phyloP scores from a whole-genome alignment of 2,113 vertebrate genomes.

The Gopherus flavomarginatus region DNA sequence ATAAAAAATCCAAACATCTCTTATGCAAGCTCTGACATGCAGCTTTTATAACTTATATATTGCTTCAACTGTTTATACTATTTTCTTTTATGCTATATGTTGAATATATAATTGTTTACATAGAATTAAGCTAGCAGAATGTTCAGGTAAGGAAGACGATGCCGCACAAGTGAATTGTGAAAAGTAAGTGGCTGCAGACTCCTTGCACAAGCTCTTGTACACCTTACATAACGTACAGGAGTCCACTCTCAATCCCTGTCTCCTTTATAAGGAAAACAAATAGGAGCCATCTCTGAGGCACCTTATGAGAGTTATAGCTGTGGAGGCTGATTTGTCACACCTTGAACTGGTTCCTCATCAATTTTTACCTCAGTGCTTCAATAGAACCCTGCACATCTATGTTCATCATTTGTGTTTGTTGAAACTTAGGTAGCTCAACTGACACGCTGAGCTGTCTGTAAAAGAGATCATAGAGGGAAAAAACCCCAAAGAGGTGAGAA shows the following conservation, averaged over 20 bases:
- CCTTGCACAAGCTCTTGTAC: too few relatives aligned
- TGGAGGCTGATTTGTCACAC: background rate
- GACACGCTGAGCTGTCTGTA: background rate
- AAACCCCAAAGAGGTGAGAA: background rate
- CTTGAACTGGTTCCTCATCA: background rate
- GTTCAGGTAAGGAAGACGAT: background rate
- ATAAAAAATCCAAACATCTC: too few relatives aligned
- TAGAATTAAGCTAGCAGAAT: background rate
- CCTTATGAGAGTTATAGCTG: fast-evolving
- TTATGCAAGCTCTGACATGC: too few relatives aligned
- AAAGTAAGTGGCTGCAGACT: background rate
- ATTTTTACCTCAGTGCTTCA: fast-evolving
- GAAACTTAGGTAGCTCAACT: fast-evolving
- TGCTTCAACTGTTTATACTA: too few relatives aligned
- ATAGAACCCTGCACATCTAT: background rate
- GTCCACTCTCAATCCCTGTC: too few relatives aligned
- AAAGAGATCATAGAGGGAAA: background rate
- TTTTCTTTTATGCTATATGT: too few relatives aligned
- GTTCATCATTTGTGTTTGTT: background rate
- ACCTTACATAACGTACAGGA: background rate
- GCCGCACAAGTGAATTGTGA: fast-evolving
- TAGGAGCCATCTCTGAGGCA: fast-evolving
- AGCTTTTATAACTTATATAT: too few relatives aligned
- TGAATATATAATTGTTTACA: too few relatives aligned
- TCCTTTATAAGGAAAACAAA: fast-evolving